A percentile compares a stretch with the other conserved stretches of the same genome.
These are phyloP conservation scores for Pachycephala philippinensis DNA, from an alignment of 2,113 vertebrate species.

Conservation along the genomic window DNA sequence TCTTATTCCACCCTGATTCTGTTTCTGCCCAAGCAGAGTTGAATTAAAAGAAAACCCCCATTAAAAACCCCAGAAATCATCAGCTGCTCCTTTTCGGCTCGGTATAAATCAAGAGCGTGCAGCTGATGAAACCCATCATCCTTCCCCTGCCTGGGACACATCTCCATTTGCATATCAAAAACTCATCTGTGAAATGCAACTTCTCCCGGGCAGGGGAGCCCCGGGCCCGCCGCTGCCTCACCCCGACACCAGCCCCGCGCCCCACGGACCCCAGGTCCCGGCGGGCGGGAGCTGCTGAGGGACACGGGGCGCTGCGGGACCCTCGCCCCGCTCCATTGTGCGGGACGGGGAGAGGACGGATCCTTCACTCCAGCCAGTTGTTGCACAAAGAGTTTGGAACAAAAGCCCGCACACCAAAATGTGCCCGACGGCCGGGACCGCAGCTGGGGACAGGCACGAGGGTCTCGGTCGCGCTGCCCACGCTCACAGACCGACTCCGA, in stretches of 20 bases:
- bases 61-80: not conserved
- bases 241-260: not conserved
- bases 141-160: not conserved
- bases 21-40: not conserved
- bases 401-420: conserved; percentile 20
- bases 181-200: not conserved
- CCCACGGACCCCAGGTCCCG: not conserved
- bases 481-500: not conserved
- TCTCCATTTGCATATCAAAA: conserved; percentile 31
- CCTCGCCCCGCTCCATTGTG: not conserved
- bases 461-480: not conserved
- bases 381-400: conserved; percentile 50
- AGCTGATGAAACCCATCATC: conserved; percentile 29
- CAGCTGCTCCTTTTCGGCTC: not conserved
- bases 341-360: not conserved
- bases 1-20: not conserved
- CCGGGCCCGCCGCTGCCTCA: not conserved
- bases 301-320: not conserved
- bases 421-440: not conserved
- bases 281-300: not conserved
- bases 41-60: not conserved
- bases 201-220: not conserved
- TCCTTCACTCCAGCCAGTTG: not conserved
- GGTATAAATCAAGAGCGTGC: not conserved
- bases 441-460: not conserved